These are phyloP conservation scores for Hetaerina titia DNA, from an alignment of 2,888 invertebrate genomes.

Conservation along the genomic window DNA sequence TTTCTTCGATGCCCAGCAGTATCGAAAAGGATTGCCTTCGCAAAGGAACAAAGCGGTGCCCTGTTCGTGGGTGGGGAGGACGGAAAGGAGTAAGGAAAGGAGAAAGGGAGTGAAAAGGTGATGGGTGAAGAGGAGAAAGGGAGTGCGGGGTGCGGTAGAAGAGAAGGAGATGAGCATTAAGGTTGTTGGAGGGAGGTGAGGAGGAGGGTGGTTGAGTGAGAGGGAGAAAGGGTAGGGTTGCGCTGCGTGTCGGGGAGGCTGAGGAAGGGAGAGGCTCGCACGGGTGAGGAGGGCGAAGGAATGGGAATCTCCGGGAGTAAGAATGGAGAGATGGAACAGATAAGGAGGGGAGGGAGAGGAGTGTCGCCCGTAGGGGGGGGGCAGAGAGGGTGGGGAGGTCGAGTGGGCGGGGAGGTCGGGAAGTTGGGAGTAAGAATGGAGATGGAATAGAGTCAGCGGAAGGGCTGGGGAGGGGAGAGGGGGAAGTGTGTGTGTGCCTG, in stretches of 20 bases:
- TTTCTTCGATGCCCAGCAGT: neutral
- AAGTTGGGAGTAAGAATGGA: slow-evolving; percentile 38
- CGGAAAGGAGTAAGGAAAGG: neutral
- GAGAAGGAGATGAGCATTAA: too few relatives aligned
- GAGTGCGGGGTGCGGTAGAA: too few relatives aligned
- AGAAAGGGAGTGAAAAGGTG: neutral
- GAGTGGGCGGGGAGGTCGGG: neutral
- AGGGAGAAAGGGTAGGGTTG: neutral
- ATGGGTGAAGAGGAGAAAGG: neutral
- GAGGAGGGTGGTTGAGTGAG: neutral
- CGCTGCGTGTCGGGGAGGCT: neutral
- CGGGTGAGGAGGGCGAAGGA: neutral
- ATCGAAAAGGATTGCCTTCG: neutral
- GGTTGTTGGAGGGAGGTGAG: too few relatives aligned
- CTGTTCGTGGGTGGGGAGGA: neutral
- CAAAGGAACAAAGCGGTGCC: neutral
- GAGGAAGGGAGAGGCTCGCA: neutral
- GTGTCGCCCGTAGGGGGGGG: neutral
- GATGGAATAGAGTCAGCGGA: neutral
- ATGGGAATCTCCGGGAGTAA: slow-evolving; percentile 1
- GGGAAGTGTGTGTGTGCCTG: neutral
- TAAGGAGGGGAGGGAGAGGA: neutral
- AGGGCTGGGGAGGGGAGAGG: neutral
- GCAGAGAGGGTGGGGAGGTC: neutral
- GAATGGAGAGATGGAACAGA: slow-evolving; percentile 9